A percentile compares a stretch with the other conserved stretches of the same genome.
Conservation (phyloP, 1,140 invertebrate species). For the Dreissena rostriformis region DNA sequence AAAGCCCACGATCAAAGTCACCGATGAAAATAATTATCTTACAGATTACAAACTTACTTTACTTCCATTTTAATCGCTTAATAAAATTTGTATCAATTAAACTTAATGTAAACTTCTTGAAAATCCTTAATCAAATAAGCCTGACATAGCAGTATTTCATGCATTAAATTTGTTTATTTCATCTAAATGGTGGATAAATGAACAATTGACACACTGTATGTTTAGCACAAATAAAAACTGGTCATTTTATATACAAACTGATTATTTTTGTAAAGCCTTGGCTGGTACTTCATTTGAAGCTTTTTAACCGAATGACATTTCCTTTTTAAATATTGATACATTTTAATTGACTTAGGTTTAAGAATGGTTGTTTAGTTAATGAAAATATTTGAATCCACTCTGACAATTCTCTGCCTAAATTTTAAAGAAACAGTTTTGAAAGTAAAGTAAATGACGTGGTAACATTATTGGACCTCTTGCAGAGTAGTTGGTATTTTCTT, state of each 20-base stretch:
- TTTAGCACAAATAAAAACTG: constrained; percentile 11
- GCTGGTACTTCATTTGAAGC: neutral
- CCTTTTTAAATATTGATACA: constrained; percentile 46
- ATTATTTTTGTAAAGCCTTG: neutral
- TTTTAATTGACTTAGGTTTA: constrained; percentile 43
- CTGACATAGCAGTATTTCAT: neutral
- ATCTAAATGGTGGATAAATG: neutral
- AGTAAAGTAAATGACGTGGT: neutral
- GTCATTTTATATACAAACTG: neutral
- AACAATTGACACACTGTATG: neutral
- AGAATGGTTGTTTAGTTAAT: constrained; percentile 27
- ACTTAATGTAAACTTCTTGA: no score
- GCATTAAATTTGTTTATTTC: constrained; percentile 4
- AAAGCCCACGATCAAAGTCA: no score
- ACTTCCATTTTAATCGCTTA: no score
- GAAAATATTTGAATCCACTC: constrained; percentile 35
- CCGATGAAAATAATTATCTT: no score
- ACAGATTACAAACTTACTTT: no score
- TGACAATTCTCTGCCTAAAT: neutral
- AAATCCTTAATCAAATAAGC: neutral
- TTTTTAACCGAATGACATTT: constrained; percentile 28
- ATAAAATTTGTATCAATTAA: no score
- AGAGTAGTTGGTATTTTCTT: neutral
- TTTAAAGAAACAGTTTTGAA: constrained; percentile 6
- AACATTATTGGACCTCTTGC: constrained; percentile 4